These are phyloP conservation scores for Phyto melanocephala DNA, from an alignment of 2,888 invertebrate species.

Conservation along the genomic window DNA sequence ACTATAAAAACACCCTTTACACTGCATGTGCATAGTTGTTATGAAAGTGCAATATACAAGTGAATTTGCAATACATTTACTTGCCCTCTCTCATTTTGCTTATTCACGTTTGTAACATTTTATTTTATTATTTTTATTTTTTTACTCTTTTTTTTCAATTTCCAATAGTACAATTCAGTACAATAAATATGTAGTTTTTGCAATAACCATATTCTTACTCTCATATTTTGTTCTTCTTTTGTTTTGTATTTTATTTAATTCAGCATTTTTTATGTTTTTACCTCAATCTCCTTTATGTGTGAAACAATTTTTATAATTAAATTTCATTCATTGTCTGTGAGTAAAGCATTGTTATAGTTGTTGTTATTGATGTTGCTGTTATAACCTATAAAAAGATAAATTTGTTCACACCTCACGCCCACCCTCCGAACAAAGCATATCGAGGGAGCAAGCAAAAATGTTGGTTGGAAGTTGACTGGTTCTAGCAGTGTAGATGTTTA, in stretches of 20 bases:
- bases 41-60: slow-evolving; percentile 10
- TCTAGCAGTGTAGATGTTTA: not conserved
- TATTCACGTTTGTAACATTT: not conserved
- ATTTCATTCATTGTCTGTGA: slow-evolving; percentile 54
- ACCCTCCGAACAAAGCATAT: not conserved
- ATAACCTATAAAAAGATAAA: slow-evolving; percentile 54
- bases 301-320: slow-evolving; percentile 61
- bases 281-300: slow-evolving; percentile 6
- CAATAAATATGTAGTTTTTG: slow-evolving; percentile 18
- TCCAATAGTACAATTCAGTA: slow-evolving; percentile 33
- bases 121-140: too few species aligned
- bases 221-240: slow-evolving; percentile 30
- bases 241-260: slow-evolving; percentile 47
- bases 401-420: slow-evolving; percentile 50
- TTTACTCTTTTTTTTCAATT: slow-evolving; percentile 19
- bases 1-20: too few species aligned
- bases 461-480: not conserved
- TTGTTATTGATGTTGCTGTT: slow-evolving; percentile 7
- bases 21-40: not conserved
- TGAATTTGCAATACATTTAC: slow-evolving; percentile 25
- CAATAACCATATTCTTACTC: slow-evolving; percentile 42
- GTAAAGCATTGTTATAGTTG: slow-evolving; percentile 3
- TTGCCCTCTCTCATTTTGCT: not conserved
- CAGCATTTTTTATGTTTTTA: not conserved
- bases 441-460: not conserved